These are phyloP conservation scores for Onychorhynchus coronatus DNA, from an alignment of 2,113 vertebrate species.

Conservation along the genomic window DNA sequence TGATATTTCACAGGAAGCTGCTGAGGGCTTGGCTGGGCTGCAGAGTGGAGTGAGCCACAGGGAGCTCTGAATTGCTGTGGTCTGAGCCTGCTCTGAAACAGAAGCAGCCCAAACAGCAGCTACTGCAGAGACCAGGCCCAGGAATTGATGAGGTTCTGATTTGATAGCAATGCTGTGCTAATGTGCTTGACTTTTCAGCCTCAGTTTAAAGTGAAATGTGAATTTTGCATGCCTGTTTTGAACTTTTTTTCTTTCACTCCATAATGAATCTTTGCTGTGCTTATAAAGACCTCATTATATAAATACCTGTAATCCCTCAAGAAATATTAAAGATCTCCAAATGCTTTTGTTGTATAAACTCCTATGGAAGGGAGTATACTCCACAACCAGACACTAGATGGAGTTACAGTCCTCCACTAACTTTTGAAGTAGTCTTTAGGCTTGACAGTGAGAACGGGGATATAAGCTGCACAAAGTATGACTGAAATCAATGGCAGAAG, in stretches of 20 bases:
- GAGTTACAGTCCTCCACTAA: conserved; percentile 10
- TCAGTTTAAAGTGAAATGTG: background rate
- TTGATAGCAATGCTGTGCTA: background rate
- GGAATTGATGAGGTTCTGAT: background rate
- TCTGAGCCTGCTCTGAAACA: background rate
- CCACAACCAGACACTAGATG: conserved; percentile 41
- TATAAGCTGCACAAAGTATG: background rate
- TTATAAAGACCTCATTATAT: background rate
- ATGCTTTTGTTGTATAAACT: background rate
- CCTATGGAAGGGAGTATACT: background rate
- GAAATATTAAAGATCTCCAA: background rate
- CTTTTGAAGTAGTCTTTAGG: background rate
- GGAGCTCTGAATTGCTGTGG: background rate
- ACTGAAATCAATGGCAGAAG: background rate
- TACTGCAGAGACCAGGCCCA: background rate
- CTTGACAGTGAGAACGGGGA: background rate
- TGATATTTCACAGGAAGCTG: background rate
- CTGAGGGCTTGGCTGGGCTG: background rate
- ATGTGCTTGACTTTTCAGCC: background rate
- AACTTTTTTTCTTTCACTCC: background rate
- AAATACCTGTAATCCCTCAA: background rate
- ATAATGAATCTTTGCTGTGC: background rate
- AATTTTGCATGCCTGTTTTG: background rate
- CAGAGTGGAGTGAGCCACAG: fast-evolving
- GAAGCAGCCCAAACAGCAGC: background rate